Evolutionary conservation across 1,140 invertebrate genomes (phyloP).

Genomic region (Mycetomoellerius zeteki): DNA sequence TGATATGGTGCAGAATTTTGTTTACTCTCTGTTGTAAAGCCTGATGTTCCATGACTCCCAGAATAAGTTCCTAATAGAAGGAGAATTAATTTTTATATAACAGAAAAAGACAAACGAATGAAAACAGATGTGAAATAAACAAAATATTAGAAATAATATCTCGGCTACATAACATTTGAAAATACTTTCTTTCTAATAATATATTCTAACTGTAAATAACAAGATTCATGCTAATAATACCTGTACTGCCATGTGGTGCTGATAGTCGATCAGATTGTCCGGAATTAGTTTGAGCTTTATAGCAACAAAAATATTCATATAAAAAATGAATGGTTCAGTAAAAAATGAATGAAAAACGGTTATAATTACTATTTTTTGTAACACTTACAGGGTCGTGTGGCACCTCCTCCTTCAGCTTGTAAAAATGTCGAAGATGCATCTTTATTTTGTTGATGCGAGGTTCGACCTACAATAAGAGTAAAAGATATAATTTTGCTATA

Average conservation of each 20-base stretch:
- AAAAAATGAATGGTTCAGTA: background rate
- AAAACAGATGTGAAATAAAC: background rate
- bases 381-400: slow-evolving; percentile 66
- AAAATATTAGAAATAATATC: background rate
- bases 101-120: background rate
- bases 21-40: slow-evolving; percentile 27
- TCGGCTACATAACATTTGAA: background rate
- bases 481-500: background rate
- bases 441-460: slow-evolving; percentile 40
- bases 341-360: background rate
- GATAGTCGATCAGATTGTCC: background rate
- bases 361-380: background rate
- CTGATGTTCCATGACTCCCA: slow-evolving; percentile 14
- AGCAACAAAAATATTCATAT: slow-evolving; percentile 14
- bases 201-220: background rate
- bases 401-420: slow-evolving; percentile 66
- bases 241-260: background rate
- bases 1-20: slow-evolving; percentile 41
- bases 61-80: slow-evolving; percentile 24
- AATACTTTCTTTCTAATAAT: background rate
- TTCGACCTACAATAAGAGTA: slow-evolving; percentile 34
- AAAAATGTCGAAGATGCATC: slow-evolving; percentile 66
- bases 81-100: slow-evolving; percentile 9
- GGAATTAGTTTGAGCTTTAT: slow-evolving; percentile 46
- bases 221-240: slow-evolving; percentile 20